A percentile compares a stretch with the other conserved stretches of the same genome.
Evolutionary conservation across 2,797 vertebrate species (phyloP).

Genomic region (Columba guinea): DNA sequence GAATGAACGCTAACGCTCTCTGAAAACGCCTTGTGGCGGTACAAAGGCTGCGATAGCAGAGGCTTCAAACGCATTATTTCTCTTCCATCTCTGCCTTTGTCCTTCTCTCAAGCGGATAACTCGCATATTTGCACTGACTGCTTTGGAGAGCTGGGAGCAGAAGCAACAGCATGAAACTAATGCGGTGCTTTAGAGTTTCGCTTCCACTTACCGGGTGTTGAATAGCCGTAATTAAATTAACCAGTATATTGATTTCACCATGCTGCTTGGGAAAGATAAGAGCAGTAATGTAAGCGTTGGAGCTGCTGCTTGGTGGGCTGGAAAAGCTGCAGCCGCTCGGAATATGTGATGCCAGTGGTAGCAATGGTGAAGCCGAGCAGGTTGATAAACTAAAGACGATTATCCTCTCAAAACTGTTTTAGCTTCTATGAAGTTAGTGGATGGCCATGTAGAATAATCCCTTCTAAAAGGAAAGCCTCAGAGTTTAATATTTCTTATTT

Average conservation of each 20-base stretch:
- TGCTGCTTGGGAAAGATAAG: constrained; percentile 16
- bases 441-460: not conserved
- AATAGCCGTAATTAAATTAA: constrained; percentile 64
- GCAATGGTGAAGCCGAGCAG: not conserved
- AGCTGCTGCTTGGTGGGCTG: not conserved
- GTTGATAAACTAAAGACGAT: not conserved
- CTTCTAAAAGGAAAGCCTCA: not conserved
- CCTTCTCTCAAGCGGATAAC: constrained; percentile 56
- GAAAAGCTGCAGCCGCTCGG: not conserved
- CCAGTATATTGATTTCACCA: constrained; percentile 47
- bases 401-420: not conserved
- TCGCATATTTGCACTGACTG: constrained; percentile 15
- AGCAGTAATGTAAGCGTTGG: not conserved
- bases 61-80: constrained; percentile 10
- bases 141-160: constrained; percentile 39
- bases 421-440: not conserved
- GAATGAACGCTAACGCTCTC: not conserved
- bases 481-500: no score
- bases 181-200: constrained; percentile 48
- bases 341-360: rapidly evolving
- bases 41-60: not conserved
- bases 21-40: not conserved
- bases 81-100: constrained; percentile 46
- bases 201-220: constrained; percentile 36
- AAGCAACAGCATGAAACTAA: constrained; percentile 67